Evolutionary conservation across 2,797 vertebrate genomes (phyloP), one percentile per base, ranked within the genome.

Genomic region (Acrossocheilus wenchowensis): DNA sequence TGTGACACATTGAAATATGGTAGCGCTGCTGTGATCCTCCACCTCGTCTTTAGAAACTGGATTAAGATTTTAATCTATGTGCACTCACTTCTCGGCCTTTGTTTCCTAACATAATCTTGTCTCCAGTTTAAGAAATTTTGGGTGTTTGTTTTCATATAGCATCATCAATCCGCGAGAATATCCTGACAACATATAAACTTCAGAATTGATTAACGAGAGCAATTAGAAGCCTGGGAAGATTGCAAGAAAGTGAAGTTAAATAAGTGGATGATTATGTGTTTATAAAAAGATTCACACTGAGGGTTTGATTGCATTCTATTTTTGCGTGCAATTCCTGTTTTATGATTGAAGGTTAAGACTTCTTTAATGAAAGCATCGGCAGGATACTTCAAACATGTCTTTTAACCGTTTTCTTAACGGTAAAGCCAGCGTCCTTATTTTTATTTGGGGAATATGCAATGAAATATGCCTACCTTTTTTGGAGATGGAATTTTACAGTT

Each of bases 281-380:
- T 92, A 93, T 93, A 92, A 95, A 91, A 93, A 91, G 92, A 93
- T 92, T 93, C 91, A 92, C 91, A 93, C 93, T 92, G 92, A 92
- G 91, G 92, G 89, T 91, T 93, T 95, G 94, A 95, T 95, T 95
- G 92, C 93, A 93, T 94, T 94, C 92, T 94, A 92, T 94, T 94
- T 94, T 92, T 91, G 86, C 84, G 48, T 86, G 89, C 84, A 89
- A 87, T 90, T 94, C 90, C 85, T 92, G 14, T 83, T 85, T 88
- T 89, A 36, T 23, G 43, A 81, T 17, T 50, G 19, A 69, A 81
- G 50, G 45, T 39, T 34, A 68, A 50, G 43, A 23, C 60, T 34
- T 81, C 12, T 66, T 34, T 19, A 7, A 23, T 66, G 78, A 81
- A 81, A 21, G n/a, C 43, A 34, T 30, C 43, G 30, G 12, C 45